Percentiles rank a stretch among this genome's conserved stretches.
Conservation (phyloP, 2,888 invertebrate species). For the Scaptomyza tumidula region DNA sequence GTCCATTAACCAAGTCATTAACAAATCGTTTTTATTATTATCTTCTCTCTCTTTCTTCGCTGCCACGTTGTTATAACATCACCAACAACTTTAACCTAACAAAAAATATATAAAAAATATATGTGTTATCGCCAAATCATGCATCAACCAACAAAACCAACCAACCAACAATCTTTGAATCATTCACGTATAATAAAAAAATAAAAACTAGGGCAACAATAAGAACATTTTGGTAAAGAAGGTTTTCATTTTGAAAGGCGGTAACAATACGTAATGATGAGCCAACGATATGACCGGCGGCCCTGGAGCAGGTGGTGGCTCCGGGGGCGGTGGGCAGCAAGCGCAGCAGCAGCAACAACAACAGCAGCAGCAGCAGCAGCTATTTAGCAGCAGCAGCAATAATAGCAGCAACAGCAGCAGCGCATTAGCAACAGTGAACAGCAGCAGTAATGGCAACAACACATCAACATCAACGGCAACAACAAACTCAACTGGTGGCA, state of each 20-base stretch:
- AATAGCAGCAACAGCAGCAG: constrained; percentile 54
- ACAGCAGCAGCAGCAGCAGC: constrained; percentile 36
- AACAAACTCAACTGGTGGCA: constrained; percentile 48
- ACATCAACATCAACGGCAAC: constrained; percentile 53
- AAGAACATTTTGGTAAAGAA: constrained; percentile 85
- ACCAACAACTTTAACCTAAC: constrained; percentile 46
- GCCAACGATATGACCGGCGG: constrained; percentile 84
- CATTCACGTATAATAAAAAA: constrained; percentile 29
- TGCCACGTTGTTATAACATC: constrained; percentile 65
- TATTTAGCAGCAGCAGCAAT: constrained; percentile 45
- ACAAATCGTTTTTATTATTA: constrained; percentile 76
- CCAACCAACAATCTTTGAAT: constrained; percentile 32
- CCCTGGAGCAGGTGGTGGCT: constrained; percentile 77
- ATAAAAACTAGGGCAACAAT: constrained; percentile 82
- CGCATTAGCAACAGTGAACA: constrained; percentile 45
- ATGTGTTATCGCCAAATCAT: constrained; percentile 36
- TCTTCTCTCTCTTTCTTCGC: constrained; percentile 73
- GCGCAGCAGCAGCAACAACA: constrained; percentile 55
- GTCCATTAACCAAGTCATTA: constrained; percentile 72
- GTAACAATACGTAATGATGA: constrained; percentile 85
- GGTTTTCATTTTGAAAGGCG: constrained; percentile 85
- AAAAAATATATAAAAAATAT: constrained; percentile 29
- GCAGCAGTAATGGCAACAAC: constrained; percentile 48
- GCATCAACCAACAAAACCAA: constrained; percentile 42
- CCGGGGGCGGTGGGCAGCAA: constrained; percentile 61